Percentiles rank a stretch among this genome's conserved stretches.
These are phyloP conservation scores for Tiaroga cobitis DNA, from an alignment of 2,797 vertebrate genomes.

Conservation along the genomic window DNA sequence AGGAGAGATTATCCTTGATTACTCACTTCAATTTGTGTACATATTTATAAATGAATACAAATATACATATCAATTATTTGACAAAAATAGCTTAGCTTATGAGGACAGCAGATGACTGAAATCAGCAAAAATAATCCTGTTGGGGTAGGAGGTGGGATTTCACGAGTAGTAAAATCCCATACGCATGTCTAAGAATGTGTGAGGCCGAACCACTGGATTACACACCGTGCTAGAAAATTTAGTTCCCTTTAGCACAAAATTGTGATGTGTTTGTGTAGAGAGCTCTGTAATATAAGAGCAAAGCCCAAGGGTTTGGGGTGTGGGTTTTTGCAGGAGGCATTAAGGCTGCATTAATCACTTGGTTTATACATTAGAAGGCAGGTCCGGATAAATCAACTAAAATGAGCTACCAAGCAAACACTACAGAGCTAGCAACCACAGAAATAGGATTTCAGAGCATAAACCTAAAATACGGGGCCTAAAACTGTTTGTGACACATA, in stretches of 20 bases:
- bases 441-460: conserved; percentile 22
- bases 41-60: conserved; percentile 62
- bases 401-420: conserved; percentile 33
- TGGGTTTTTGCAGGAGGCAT: conserved; percentile 37
- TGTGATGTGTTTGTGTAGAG: conserved; percentile 2
- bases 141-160: conserved; percentile 1
- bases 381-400: conserved; percentile 17
- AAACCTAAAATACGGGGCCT: conserved; percentile 12
- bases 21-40: conserved; percentile 60
- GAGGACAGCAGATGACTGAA: conserved; percentile 60
- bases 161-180: conserved; percentile 31
- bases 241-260: conserved; percentile 51
- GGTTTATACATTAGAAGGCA: conserved; percentile 53
- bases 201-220: conserved; percentile 26
- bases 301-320: conserved; percentile 1
- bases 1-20: conserved; percentile 58
- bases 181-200: conserved; percentile 38
- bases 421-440: conserved; percentile 22
- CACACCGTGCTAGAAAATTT: conserved; percentile 37
- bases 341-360: conserved; percentile 59
- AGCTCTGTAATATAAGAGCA: background rate
- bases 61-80: conserved; percentile 62
- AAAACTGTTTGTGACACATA: background rate
- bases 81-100: conserved; percentile 62
- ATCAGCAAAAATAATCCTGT: conserved; percentile 37